phyloP scores from a whole-genome alignment of 2,888 invertebrate species.

The Pherbina coryleti region DNA sequence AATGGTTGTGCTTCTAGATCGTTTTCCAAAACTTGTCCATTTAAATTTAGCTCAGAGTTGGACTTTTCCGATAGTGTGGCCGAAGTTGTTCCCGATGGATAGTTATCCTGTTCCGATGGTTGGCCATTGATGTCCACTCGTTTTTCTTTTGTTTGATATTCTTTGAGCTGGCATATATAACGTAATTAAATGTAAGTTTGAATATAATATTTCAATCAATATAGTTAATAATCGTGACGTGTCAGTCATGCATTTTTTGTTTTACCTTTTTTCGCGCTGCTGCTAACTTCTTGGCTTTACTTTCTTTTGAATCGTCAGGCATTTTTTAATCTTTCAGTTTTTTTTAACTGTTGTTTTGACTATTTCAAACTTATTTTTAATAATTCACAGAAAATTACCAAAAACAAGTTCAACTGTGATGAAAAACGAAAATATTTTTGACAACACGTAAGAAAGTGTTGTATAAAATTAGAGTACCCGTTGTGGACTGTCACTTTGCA shows the following conservation, averaged over 20 bases:
- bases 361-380: neutral
- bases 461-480: too few species aligned
- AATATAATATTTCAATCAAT: constrained; percentile 45
- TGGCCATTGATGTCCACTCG: constrained; percentile 41
- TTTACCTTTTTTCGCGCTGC: constrained; percentile 67
- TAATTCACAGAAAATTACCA: neutral
- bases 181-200: constrained; percentile 22
- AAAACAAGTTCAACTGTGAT: neutral
- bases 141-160: constrained; percentile 57
- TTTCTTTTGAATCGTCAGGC: constrained; percentile 64
- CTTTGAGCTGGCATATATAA: constrained; percentile 56
- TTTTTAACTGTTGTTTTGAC: neutral
- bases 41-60: constrained; percentile 57
- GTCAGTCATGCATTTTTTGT: constrained; percentile 26
- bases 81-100: constrained; percentile 50
- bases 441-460: neutral
- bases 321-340: constrained; percentile 44
- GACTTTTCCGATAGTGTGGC: constrained; percentile 62
- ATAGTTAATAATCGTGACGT: constrained; percentile 50
- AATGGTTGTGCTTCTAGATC: neutral
- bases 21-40: constrained; percentile 45
- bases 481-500: too few species aligned
- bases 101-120: constrained; percentile 34
- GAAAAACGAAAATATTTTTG: neutral
- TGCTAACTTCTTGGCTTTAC: constrained; percentile 66